A percentile compares a stretch with the other conserved stretches of the same genome.
phyloP scores from a whole-genome alignment of 2,888 invertebrate species.

The Fragum whitleyi region DNA sequence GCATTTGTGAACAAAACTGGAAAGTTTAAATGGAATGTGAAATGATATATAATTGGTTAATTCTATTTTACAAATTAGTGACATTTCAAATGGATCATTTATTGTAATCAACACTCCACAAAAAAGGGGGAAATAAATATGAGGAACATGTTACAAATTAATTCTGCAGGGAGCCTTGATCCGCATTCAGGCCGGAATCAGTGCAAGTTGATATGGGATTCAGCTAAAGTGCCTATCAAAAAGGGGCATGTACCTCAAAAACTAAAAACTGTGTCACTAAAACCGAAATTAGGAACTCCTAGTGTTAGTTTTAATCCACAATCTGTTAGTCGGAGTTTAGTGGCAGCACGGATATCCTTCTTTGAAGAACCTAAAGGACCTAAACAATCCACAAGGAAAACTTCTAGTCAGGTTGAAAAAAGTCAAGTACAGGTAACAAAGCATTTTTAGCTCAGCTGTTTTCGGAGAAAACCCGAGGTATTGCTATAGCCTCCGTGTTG shows the following conservation, averaged over 20 bases:
- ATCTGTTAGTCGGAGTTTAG: conserved; percentile 32
- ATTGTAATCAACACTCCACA: neutral
- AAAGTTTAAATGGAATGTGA: too few relatives aligned
- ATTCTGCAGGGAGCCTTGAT: neutral
- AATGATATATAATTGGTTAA: neutral
- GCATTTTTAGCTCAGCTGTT: too few relatives aligned
- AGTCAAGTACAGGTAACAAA: neutral
- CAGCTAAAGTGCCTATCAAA: conserved; percentile 29
- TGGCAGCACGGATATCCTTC: conserved; percentile 54
- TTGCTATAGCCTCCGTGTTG: too few relatives aligned
- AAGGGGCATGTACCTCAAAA: conserved; percentile 27
- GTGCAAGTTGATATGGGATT: conserved; percentile 68
- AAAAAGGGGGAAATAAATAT: conserved; percentile 4
- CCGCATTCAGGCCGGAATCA: conserved; percentile 40
- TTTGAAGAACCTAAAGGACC: conserved; percentile 41
- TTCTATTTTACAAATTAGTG: neutral
- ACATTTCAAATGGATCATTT: neutral
- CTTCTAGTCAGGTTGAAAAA: conserved; percentile 10
- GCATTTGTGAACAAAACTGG: too few relatives aligned
- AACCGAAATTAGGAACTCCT: neutral
- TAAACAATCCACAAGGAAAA: conserved; percentile 17
- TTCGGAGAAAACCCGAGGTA: too few relatives aligned
- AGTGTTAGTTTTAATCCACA: conserved; percentile 12
- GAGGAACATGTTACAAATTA: conserved; percentile 41
- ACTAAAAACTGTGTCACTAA: conserved; percentile 3